Evolutionary conservation across 2,113 vertebrate species (phyloP).

Genomic region (Vimba vimba): DNA sequence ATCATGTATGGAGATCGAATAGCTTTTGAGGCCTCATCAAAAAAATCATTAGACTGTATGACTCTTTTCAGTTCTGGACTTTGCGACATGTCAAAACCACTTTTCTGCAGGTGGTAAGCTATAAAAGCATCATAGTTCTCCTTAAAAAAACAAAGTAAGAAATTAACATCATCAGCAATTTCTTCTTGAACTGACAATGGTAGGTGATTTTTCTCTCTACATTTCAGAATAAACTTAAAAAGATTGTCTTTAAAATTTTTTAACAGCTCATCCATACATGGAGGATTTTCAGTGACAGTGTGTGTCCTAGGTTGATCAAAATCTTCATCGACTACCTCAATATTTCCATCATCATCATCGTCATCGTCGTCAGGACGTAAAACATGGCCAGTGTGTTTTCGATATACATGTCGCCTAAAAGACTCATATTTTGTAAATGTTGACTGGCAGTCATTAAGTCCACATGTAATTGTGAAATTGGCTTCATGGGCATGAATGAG

Average conservation of each 20-base stretch:
- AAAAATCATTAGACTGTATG: too few relatives aligned
- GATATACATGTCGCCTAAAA: slow-evolving; percentile 36
- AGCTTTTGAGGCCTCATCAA: too few relatives aligned
- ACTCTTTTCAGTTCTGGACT: too few relatives aligned
- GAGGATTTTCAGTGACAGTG: slow-evolving; percentile 6
- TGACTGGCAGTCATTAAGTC: slow-evolving; percentile 36
- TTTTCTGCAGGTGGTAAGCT: too few relatives aligned
- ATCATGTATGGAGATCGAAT: too few relatives aligned
- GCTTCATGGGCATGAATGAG: slow-evolving; percentile 30
- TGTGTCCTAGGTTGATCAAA: neutral
- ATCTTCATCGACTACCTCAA: neutral
- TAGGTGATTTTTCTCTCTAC: slow-evolving; percentile 1
- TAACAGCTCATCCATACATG: slow-evolving; percentile 16
- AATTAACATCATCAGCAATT: too few relatives aligned
- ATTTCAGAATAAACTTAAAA: neutral
- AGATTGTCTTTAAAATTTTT: neutral
- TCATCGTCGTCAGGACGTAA: neutral
- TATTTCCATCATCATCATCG: neutral
- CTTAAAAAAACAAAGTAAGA: too few relatives aligned
- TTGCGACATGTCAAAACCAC: too few relatives aligned
- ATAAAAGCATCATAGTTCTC: too few relatives aligned
- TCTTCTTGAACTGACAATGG: slow-evolving; percentile 9
- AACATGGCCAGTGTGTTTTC: slow-evolving; percentile 34
- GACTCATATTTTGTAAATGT: slow-evolving; percentile 35
- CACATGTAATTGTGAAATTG: slow-evolving; percentile 33